phyloP scores from a whole-genome alignment of 2,797 vertebrate species.

The Gouania willdenowi region DNA sequence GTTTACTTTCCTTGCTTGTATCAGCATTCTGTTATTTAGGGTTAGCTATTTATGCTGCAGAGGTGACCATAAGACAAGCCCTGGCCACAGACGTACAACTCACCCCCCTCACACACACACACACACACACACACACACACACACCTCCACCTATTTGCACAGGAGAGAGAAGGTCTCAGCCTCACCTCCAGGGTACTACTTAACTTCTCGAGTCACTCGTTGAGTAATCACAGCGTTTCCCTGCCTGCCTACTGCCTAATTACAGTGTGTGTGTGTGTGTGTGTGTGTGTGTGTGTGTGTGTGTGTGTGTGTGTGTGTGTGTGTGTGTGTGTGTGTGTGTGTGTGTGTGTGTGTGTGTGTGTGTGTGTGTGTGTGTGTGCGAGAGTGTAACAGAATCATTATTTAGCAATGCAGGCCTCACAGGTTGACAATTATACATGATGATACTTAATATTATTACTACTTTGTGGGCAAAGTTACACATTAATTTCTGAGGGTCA shows the following conservation, averaged over 20 bases:
- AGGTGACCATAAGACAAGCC: constrained; percentile 65
- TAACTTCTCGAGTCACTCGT: constrained; percentile 66
- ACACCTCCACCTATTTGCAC: constrained; percentile 70
- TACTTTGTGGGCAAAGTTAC: constrained; percentile 35
- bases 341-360: constrained; percentile 2
- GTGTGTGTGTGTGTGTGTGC: constrained; percentile 14
- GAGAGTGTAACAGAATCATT: constrained; percentile 36
- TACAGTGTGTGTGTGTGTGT: constrained; percentile 34
- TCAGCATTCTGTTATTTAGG: constrained; percentile 56
- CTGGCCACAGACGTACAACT: constrained; percentile 48
- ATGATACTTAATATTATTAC: constrained; percentile 25
- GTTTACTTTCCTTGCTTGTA: constrained; percentile 30
- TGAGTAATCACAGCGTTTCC: constrained; percentile 73
- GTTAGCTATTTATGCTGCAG: constrained; percentile 64
- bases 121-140: constrained; percentile 34
- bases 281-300: no score
- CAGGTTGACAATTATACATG: constrained; percentile 49
- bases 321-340: background rate
- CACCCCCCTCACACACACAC: constrained; percentile 5
- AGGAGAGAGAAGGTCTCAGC: constrained; percentile 61
- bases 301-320: no score
- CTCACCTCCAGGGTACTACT: constrained; percentile 70
- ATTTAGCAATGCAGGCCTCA: constrained; percentile 62
- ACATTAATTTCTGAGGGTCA: constrained; percentile 14
- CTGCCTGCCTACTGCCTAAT: constrained; percentile 61